These are phyloP conservation scores for Drosophila aldrichi DNA, from an alignment of 2,888 invertebrate species.

Conservation along the genomic window DNA sequence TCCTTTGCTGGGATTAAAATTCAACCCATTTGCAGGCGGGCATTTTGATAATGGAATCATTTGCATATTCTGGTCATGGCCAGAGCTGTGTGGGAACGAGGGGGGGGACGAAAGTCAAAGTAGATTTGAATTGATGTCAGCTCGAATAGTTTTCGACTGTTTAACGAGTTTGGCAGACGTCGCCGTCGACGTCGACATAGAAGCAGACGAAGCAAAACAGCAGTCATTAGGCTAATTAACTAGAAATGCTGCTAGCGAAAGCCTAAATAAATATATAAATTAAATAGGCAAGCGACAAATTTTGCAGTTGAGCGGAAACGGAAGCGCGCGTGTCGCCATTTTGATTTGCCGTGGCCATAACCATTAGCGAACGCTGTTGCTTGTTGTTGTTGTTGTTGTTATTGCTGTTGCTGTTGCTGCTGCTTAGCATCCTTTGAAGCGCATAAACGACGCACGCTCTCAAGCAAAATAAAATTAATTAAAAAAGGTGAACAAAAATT, in stretches of 20 bases:
- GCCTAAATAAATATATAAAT: slow-evolving; percentile 59
- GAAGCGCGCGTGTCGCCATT: slow-evolving; percentile 72
- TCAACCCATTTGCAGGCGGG: slow-evolving; percentile 2
- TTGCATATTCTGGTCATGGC: slow-evolving; percentile 44
- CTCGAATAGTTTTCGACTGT: slow-evolving; percentile 9
- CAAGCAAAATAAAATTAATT: slow-evolving; percentile 68
- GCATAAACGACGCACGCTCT: slow-evolving; percentile 49
- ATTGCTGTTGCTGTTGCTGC: background rate
- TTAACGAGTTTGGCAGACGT: background rate
- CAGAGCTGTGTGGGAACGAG: too few species aligned
- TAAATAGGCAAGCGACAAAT: slow-evolving; percentile 67
- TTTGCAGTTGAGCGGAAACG: slow-evolving; percentile 57
- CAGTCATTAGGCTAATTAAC: slow-evolving; percentile 40
- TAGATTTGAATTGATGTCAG: slow-evolving; percentile 10
- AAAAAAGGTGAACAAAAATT: slow-evolving; percentile 60
- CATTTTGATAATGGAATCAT: slow-evolving; percentile 31
- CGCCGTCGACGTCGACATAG: background rate
- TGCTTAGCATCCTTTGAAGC: slow-evolving; percentile 53
- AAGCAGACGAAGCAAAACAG: background rate
- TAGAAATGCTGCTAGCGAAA: slow-evolving; percentile 41
- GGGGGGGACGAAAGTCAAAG: slow-evolving; percentile 34
- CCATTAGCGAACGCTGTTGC: slow-evolving; percentile 6
- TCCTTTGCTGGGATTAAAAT: slow-evolving; percentile 22
- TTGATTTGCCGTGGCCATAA: slow-evolving; percentile 66
- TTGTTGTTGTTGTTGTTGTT: background rate